Base-by-base conservation (phyloP, 1,140 invertebrate genomes). In the Helicoverpa zea region DNA sequence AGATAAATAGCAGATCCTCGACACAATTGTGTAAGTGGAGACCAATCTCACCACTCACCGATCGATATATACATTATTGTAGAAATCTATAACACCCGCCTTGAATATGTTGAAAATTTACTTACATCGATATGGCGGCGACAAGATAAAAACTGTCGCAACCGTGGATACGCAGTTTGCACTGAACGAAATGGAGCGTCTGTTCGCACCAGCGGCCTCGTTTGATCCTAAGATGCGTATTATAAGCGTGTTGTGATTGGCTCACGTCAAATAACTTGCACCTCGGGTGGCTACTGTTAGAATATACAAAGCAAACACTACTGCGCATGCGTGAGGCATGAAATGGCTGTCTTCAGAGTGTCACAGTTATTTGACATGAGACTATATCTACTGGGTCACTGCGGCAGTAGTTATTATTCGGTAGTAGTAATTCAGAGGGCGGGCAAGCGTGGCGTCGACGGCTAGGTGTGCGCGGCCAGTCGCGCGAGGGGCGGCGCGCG, bases 401-500 rank as follows among this genome's bases (percentile, higher is more conserved):
- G 23, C 23, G 2, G 23, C 23, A n/a, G n/a, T n/a, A n/a, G n/a
- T n/a, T n/a, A n/a, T n/a, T n/a, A n/a, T 5, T 35, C 1, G 35
- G 35, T 43, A 43, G 35, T 43, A 43, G 35, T 43, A 43, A 43
- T 9, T 43, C 35, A 58, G 54, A 10, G 16, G n/a, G 54, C 54
- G 54, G 14, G n/a, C 29, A 12, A 51, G 10, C 47, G 51, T n/a
- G 52, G 29, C 68, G 43, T 66, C 63, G 72, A 52, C 18, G 70
- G 81, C 83, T 90, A 90, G 74, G 89, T 83, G 79, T 88, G 83
- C 58, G 83, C 82, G 23, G 92, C 66, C 87, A 86, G 96, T 96
- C 84, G 96, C 95, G 94, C 79, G 12, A 81, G 76, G 3, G 84
- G 92, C 61, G 92, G 85, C 96, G 96, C 82, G 95, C 96, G 95